Base-by-base conservation (phyloP, 2,888 invertebrate genomes). In the Glaucopsyche alexis region DNA sequence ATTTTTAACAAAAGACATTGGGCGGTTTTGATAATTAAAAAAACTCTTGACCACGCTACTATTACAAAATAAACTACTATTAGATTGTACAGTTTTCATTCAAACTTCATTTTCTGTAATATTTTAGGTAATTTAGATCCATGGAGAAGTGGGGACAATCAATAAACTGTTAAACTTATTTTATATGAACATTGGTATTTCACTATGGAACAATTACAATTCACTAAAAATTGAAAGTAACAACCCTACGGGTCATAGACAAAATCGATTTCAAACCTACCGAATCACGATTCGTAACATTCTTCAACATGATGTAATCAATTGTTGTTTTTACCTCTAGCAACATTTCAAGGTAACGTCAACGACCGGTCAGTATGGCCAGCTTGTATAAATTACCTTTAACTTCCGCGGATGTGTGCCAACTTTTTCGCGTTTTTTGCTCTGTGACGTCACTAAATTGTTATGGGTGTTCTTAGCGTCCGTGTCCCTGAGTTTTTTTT, bases 321-420 rank as follows among this genome's bases (percentile, higher is more conserved):
- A 84, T 84, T 84, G 42, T 67, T 86, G 42, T 66, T 86, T 85
- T 87, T 86, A 83, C 79, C 77, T 77, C 79, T 81, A 79, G 82
- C 82, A 87, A 85, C 84, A 80, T 77, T 78, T 79, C 84, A 85
- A 85, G 85, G 84, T 81, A 80, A 83, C 80, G 86, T 86, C 88
- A 86, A 83, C 79, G 86, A 89, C 87, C 88, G 16, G 19, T 4
- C 55, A 29, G 55, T 19, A 19, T 55, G 55, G 19, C 55, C 11
- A 55, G 55, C 16, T 55, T 11, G n/a, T n/a, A 55, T 55, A 29
- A 67, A 42, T 66, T 42, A 14, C 45, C 69, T 50, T 19, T 7
- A 42, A 16, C 52, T 78, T 72, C 73, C 65, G 70, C n/a, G n/a
- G n/a, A 72, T 78, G 81, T 84, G 83, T 81, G 77, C 69, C 49